Evolutionary conservation across 1,140 invertebrate species (phyloP).

Genomic region (Philopotamus ludificatus): DNA sequence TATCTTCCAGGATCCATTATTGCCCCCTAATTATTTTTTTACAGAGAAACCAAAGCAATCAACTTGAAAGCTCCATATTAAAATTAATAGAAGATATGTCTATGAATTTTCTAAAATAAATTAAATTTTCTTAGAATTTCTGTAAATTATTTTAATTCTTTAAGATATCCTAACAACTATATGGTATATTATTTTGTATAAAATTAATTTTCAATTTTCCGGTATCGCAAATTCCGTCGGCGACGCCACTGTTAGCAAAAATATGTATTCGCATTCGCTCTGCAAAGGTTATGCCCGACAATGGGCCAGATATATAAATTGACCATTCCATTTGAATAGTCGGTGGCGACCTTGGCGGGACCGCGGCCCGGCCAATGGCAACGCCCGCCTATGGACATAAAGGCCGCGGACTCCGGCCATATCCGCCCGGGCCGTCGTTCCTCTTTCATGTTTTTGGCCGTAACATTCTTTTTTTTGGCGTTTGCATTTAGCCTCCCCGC

Average conservation of each 20-base stretch:
- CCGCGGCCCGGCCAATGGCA: not conserved
- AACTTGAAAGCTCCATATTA: too few species aligned
- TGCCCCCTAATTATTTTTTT: too few species aligned
- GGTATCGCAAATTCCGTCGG: too few species aligned
- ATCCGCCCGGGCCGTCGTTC: constrained; percentile 28
- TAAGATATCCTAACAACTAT: too few species aligned
- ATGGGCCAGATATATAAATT: constrained; percentile 19
- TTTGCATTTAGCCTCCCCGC: constrained; percentile 28
- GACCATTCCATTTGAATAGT: constrained; percentile 31
- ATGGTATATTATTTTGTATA: too few species aligned
- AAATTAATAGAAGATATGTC: too few species aligned
- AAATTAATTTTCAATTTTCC: too few species aligned
- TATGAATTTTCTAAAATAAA: too few species aligned
- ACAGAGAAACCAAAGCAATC: too few species aligned
- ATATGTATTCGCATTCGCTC: constrained; percentile 24
- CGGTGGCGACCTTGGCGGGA: not conserved
- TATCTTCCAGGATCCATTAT: too few species aligned
- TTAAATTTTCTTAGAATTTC: too few species aligned
- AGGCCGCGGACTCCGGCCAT: constrained; percentile 2
- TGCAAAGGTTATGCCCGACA: constrained; percentile 16
- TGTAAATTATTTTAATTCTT: too few species aligned
- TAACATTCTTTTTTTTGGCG: constrained; percentile 27
- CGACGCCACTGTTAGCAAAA: constrained; percentile 2
- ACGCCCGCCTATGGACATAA: constrained; percentile 19
- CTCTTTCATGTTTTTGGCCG: constrained; percentile 33